Conservation (phyloP, 2,888 invertebrate genomes). For the Desoria tigrina region DNA sequence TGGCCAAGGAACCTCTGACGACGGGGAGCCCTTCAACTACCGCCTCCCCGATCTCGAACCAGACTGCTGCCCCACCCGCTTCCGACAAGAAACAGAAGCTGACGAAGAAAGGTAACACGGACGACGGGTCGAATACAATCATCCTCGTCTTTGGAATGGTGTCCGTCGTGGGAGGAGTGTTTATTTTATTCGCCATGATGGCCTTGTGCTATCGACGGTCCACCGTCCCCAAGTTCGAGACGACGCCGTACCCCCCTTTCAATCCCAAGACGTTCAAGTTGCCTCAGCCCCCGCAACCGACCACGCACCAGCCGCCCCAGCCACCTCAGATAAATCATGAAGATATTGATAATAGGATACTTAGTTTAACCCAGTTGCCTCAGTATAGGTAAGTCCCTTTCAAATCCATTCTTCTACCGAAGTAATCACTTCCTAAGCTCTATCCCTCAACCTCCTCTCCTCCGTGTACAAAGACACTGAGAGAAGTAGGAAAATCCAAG, state of each 20-base stretch:
- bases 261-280: conserved; percentile 51
- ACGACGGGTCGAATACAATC: conserved; percentile 96
- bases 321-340: conserved; percentile 49
- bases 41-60: conserved; percentile 51
- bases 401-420: conserved; percentile 3
- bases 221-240: conserved; percentile 51
- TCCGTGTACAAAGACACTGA: conserved; percentile 1
- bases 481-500: not conserved
- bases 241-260: conserved; percentile 49
- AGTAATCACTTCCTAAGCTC: conserved; percentile 4
- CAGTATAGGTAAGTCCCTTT: conserved; percentile 56
- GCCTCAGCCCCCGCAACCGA: conserved; percentile 34
- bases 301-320: conserved; percentile 33
- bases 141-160: conserved; percentile 97
- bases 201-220: conserved; percentile 86
- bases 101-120: conserved; percentile 68
- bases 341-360: conserved; percentile 79
- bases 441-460: not conserved
- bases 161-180: conserved; percentile 98
- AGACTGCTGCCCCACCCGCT: conserved; percentile 24
- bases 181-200: conserved; percentile 97
- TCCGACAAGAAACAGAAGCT: conserved; percentile 31
- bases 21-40: conserved; percentile 40
- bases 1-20: conserved; percentile 62
- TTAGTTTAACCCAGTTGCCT: conserved; percentile 72